phyloP scores from a whole-genome alignment of 2,888 invertebrate species.

The Phrixothrix hirtus region DNA sequence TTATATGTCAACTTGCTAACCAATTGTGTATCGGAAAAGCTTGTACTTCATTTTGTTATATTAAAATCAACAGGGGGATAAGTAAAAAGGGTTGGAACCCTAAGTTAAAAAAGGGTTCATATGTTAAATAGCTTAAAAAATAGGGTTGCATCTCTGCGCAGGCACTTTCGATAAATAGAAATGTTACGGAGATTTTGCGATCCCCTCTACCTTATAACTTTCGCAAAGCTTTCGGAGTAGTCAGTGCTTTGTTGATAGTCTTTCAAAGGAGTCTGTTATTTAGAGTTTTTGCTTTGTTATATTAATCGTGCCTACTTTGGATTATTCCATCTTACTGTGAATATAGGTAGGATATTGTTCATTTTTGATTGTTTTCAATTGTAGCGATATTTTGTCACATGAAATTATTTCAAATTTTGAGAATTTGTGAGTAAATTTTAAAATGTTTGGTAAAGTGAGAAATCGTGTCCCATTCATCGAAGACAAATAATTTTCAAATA shows the following conservation, averaged over 20 bases:
- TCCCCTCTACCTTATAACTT: constrained; percentile 34
- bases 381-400: no score
- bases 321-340: no score
- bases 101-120: constrained; percentile 29
- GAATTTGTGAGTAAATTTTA: no score
- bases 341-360: no score
- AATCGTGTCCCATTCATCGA: no score
- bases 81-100: constrained; percentile 29
- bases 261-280: constrained; percentile 2
- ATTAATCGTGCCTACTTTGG: no score
- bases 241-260: constrained; percentile 8
- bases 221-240: constrained; percentile 3
- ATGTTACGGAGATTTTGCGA: constrained; percentile 7
- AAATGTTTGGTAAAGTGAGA: no score
- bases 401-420: no score
- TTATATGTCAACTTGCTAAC: not conserved
- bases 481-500: no score
- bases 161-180: constrained; percentile 19
- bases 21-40: not conserved
- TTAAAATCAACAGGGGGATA: not conserved
- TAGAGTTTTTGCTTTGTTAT: no score
- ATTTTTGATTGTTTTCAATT: no score
- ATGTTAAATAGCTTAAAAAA: constrained; percentile 32
- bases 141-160: constrained; percentile 33
- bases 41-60: not conserved